Percentiles rank a stretch among this genome's conserved stretches.
Conservation (phyloP, 2,888 invertebrate genomes). For the Rhagonycha lutea region DNA sequence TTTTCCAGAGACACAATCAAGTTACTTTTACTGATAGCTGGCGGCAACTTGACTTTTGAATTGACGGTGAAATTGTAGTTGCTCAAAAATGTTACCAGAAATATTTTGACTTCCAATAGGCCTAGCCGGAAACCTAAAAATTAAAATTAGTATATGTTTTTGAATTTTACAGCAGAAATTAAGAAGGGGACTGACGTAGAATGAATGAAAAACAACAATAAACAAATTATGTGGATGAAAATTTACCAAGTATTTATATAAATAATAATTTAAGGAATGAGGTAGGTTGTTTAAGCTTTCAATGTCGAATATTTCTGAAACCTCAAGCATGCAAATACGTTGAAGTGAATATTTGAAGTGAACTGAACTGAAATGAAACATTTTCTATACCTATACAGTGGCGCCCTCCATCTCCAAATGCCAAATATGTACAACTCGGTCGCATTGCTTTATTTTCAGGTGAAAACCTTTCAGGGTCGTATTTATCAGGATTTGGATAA, state of each 20-base stretch:
- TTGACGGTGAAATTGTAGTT: background rate
- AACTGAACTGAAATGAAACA: too few relatives aligned
- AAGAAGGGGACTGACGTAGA: too few relatives aligned
- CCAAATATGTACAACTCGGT: conserved; percentile 60
- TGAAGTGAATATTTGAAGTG: too few relatives aligned
- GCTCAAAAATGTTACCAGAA: background rate
- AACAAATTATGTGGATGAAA: too few relatives aligned
- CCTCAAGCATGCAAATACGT: too few relatives aligned
- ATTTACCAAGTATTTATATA: too few relatives aligned
- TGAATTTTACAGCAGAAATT: background rate
- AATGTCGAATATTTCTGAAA: too few relatives aligned
- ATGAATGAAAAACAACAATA: too few relatives aligned
- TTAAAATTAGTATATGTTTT: background rate
- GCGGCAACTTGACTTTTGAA: background rate
- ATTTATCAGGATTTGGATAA: conserved; percentile 62
- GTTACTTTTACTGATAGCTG: background rate
- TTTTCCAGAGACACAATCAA: background rate
- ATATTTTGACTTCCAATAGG: background rate
- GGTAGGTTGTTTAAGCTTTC: too few relatives aligned
- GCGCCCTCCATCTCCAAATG: conserved; percentile 63
- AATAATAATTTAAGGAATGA: too few relatives aligned
- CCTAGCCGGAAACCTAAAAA: background rate
- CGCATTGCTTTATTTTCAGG: conserved; percentile 55
- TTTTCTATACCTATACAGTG: conserved; percentile 58
- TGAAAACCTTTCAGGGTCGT: conserved; percentile 65